A percentile compares a stretch with the other conserved stretches of the same genome.
Conservation (phyloP, 1,140 invertebrate species). For the Drosophila obscura region DNA sequence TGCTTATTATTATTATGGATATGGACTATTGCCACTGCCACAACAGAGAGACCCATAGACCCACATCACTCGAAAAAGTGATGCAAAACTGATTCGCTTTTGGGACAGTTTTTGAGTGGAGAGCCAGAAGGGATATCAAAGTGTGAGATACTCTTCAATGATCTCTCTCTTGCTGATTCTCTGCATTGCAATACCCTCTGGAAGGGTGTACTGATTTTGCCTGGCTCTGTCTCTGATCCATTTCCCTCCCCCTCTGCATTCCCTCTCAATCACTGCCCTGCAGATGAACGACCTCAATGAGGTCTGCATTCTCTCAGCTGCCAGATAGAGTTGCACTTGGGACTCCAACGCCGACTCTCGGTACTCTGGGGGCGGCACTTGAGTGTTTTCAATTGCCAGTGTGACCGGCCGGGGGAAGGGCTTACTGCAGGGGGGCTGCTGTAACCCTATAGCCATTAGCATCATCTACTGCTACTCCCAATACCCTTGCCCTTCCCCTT, state of each 20-base stretch:
- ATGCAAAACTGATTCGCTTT: conserved; percentile 32
- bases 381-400: conserved; percentile 74
- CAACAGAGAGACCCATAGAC: conserved; percentile 40
- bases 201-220: conserved; percentile 25
- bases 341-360: neutral
- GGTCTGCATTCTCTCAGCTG: conserved; percentile 31
- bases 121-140: neutral
- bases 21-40: conserved; percentile 8
- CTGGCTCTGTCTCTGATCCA: neutral
- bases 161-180: no score
- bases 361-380: conserved; percentile 44
- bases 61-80: conserved; percentile 24
- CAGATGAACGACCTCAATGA: conserved; percentile 69
- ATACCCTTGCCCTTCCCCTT: conserved; percentile 23
- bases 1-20: conserved; percentile 64
- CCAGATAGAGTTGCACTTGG: conserved; percentile 51
- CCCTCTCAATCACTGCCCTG: neutral
- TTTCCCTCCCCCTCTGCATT: neutral
- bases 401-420: conserved; percentile 19
- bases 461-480: conserved; percentile 52
- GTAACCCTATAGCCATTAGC: conserved; percentile 31
- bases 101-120: no score
- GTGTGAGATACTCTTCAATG: conserved; percentile 13
- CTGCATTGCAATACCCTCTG: neutral
- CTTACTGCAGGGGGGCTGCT: no score